These are phyloP conservation scores for Macquaria australasica DNA, from an alignment of 2,113 vertebrate species.

Conservation along the genomic window DNA sequence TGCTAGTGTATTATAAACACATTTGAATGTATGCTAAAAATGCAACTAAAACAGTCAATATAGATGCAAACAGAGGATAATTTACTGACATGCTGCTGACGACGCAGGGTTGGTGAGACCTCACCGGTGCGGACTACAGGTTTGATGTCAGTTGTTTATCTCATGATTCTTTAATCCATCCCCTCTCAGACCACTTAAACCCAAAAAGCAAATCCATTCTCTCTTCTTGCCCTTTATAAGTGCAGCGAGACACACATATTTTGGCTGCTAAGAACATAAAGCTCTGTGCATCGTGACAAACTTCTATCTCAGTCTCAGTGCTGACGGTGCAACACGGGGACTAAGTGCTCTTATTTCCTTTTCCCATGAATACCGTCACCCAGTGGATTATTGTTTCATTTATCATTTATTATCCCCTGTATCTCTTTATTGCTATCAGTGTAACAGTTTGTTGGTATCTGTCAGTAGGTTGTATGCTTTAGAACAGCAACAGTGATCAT, in stretches of 20 bases:
- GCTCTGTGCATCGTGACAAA: constrained; percentile 33
- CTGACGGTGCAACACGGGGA: constrained; percentile 47
- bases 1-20: background rate
- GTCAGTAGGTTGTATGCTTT: background rate
- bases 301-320: constrained; percentile 25
- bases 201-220: constrained; percentile 69
- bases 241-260: constrained; percentile 43
- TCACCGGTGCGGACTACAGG: constrained; percentile 6
- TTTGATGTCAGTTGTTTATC: constrained; percentile 63
- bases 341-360: constrained; percentile 62
- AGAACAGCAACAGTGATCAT: constrained; percentile 1
- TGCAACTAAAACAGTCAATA: background rate
- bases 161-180: constrained; percentile 79
- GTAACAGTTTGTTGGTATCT: constrained; percentile 22
- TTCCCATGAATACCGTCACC: constrained; percentile 37
- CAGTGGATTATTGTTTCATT: constrained; percentile 48
- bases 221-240: constrained; percentile 40
- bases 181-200: constrained; percentile 74
- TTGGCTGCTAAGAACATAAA: constrained; percentile 40
- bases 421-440: constrained; percentile 40
- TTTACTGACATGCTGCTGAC: constrained; percentile 3
- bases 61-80: background rate
- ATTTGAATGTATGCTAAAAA: constrained; percentile 12
- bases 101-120: constrained; percentile 24
- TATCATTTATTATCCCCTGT: constrained; percentile 63